Conservation (phyloP, 2,797 vertebrate genomes). For the Poecilia picta region DNA sequence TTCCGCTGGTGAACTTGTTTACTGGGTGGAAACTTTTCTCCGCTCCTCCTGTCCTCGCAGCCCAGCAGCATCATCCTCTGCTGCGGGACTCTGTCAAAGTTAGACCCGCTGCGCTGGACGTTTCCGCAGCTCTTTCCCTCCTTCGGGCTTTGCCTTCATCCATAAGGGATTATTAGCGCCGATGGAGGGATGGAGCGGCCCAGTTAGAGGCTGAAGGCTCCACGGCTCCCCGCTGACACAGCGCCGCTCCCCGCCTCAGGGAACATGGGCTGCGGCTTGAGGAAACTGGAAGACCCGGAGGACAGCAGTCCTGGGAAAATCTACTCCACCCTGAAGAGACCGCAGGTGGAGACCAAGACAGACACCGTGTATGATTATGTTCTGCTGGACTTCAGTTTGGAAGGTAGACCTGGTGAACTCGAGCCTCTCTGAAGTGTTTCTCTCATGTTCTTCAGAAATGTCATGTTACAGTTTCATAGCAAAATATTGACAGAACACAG, state of each 20-base stretch:
- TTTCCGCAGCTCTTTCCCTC: background rate
- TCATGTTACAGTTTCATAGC: background rate
- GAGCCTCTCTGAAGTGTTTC: background rate
- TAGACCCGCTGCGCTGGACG: background rate
- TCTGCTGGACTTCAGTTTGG: conserved; percentile 94
- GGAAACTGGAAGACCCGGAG: conserved; percentile 95
- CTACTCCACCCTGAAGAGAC: conserved; percentile 95
- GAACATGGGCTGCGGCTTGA: conserved; percentile 95
- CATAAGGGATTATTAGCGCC: conserved; percentile 34
- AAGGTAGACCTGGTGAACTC: conserved; percentile 75
- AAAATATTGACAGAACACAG: background rate
- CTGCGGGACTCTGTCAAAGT: conserved; percentile 19
- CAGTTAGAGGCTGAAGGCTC: conserved; percentile 43
- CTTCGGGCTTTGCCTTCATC: background rate
- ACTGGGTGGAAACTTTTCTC: conserved; percentile 33
- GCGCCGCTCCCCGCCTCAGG: conserved; percentile 33
- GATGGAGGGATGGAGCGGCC: conserved; percentile 55
- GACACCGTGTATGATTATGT: conserved; percentile 92
- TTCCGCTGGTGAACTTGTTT: background rate
- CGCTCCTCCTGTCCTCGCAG: conserved; percentile 45
- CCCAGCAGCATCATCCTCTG: conserved; percentile 31
- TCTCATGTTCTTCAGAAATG: background rate
- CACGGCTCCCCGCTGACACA: conserved; percentile 15
- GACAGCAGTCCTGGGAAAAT: conserved; percentile 98
- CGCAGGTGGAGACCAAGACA: conserved; percentile 93